These are phyloP conservation scores for Glandiceps talaboti DNA, from an alignment of 53 echinoderm and acorn worm species.

Conservation along the genomic window DNA sequence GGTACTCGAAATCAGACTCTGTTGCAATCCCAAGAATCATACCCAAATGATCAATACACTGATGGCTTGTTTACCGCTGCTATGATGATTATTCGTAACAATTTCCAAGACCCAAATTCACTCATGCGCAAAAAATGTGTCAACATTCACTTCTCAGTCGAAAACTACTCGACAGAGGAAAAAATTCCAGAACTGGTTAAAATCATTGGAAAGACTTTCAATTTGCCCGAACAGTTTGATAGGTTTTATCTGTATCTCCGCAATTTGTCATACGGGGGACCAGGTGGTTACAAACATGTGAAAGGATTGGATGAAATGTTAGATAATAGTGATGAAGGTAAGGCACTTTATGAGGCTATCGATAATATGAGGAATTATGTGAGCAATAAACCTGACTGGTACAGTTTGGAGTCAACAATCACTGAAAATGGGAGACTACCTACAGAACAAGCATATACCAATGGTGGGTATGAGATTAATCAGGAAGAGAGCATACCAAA, in stretches of 20 bases:
- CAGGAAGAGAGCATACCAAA: too few relatives aligned
- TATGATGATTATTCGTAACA: neutral
- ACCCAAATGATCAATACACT: neutral
- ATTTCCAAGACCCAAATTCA: neutral
- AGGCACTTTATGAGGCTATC: too few relatives aligned
- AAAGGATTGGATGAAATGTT: neutral
- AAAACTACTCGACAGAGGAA: neutral
- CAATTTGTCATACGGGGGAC: neutral
- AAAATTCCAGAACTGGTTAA: neutral
- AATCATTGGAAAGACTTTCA: neutral
- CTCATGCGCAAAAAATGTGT: neutral
- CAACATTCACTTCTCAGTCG: neutral
- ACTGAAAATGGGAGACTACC: too few relatives aligned
- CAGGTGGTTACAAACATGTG: neutral
- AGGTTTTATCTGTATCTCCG: neutral
- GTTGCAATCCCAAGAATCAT: neutral
- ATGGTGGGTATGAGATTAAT: too few relatives aligned
- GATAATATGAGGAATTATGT: too few relatives aligned
- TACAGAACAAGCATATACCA: too few relatives aligned
- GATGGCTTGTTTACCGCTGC: neutral
- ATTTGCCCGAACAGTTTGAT: neutral
- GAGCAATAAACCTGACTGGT: too few relatives aligned
- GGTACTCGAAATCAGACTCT: neutral
- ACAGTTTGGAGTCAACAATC: too few relatives aligned
- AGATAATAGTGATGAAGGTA: neutral